Base-by-base conservation (phyloP, 2,888 invertebrate species). In the Endomychus coccineus region DNA sequence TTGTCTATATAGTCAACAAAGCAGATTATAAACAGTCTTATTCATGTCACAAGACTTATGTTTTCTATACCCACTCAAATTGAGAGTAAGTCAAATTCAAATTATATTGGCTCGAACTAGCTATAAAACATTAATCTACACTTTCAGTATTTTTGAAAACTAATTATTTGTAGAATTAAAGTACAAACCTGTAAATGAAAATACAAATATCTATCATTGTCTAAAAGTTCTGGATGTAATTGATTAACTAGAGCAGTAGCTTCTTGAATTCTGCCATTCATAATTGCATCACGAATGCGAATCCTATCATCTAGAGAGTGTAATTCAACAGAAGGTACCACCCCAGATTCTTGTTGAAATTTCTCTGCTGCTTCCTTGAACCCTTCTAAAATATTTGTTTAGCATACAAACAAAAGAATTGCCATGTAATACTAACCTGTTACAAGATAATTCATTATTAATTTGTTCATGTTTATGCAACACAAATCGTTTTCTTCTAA, bases 381-480 rank as follows among this genome's bases (percentile, higher is more conserved):
- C 4, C 90, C 91, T 68, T 91, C 90, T 89, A 27, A 6, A 44
- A 43, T 6, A 58, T n/a, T 27, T 34, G 29, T 16, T 28, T 31
- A 11, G 12, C 24, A 23, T 13, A n/a, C n/a, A n/a, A n/a, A n/a
- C n/a, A n/a, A n/a, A n/a, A n/a, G n/a, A n/a, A n/a, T n/a, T n/a
- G n/a, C 27, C 41, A 17, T 22, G 30, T 21, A 32, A 32, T 24
- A 41, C 58, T 64, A 68, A 91, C 92, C 94, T 70, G 92, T 95
- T 25, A 96, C 92, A 56, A 97, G 75, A 68, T 97, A 97, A 70
- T 97, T 95, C 95, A 97, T 96, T 49, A 97, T 92, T 46, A 97
- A 74, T 66, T 89, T 87, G 67, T 97, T 96, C 88, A 97, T 94
- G 55, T 91, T 89, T 24, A 84, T 80, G 52, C 92, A 75, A 36